Evolutionary conservation across 2,113 vertebrate species (phyloP), one percentile per base, ranked within the genome.

Genomic region (Polyodon spathula): DNA sequence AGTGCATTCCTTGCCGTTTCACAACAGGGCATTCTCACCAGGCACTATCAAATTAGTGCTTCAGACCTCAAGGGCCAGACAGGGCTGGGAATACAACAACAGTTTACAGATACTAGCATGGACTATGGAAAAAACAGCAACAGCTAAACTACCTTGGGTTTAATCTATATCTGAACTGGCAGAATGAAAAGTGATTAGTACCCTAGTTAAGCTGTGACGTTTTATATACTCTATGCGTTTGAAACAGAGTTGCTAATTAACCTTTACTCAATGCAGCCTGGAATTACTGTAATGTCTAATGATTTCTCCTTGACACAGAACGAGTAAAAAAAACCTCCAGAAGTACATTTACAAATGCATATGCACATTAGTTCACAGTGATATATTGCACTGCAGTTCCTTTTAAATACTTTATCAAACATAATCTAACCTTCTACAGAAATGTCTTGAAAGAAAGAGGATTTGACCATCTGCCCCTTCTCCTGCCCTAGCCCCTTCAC

Each of bases 401-500:
- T n/a, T n/a, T n/a, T n/a, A n/a, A n/a, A n/a, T n/a, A n/a, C n/a
- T n/a, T n/a, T n/a, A n/a, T n/a, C n/a, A n/a, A n/a, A n/a, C n/a
- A n/a, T n/a, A n/a, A n/a, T n/a, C n/a, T n/a, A n/a, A n/a, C n/a
- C n/a, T n/a, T n/a, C n/a, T n/a, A n/a, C n/a, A n/a, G n/a, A n/a
- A n/a, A n/a, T n/a, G n/a, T n/a, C n/a, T n/a, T n/a, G 61, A 73
- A 72, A 64, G 48, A 71, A n/a, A 70, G 15, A 68, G 65, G 68
- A 76, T 77, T 73, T 65, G 71, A 67, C 76, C 79, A 88, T 89
- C 83, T 86, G 82, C 71, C 73, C 71, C 78, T 78, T 71, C 76
- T 75, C 63, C 69, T 70, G 37, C 64, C 71, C 74, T 79, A 66
- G 78, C 63, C 81, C 83, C 66, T 72, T 84, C 67, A 81, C 80